Base-by-base conservation (phyloP, 2,797 vertebrate species). In the Tragelaphus eurycerus region DNA sequence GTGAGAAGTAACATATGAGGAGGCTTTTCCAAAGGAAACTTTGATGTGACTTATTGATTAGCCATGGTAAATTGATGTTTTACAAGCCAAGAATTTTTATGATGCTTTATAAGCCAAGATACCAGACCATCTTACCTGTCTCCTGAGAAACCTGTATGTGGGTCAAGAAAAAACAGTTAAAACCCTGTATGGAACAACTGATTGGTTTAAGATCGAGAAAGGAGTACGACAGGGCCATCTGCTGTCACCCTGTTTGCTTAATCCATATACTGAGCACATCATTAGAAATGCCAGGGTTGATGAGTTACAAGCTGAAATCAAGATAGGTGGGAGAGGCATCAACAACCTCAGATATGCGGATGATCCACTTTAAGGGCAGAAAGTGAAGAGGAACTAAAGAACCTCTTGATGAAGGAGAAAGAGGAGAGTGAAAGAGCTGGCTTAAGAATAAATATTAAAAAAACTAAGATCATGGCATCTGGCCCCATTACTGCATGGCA, bases 151-250 rank as follows among this genome's bases (percentile, higher is more conserved):
- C 10, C n/a, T 71, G n/a, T 34, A 1, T 38, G n/a, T 71, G 9
- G 19, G n/a, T 71, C 19, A 71, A 71, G 64, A 38, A 71, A 17
- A 19, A 71, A 71, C n/a, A 71, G 64, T 71, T 38, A 38, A 12
- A 71, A 38, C 17, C n/a, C 64, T 21, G 4, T 38, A 67, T 38
- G 17, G 64, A 67, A 67, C 64, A 67, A 38, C 64, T 38, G 64
- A 67, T 67, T 67, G 64, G n/a, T 21, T 67, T 34, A 67, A 38
- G 64, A 6, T 34, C 0, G 4, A 67, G 64, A 67, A 38, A 38
- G 64, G 17, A 67, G 17, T 10, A 34, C 0, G 2, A 12, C 17
- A 38, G 64, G 64, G 64, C 64, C 0, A 0, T 38, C n/a, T 71
- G n/a, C 10, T 38, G 10, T 71, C 19, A 71, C n/a, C n/a, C 64